These are phyloP conservation scores for Halcyon senegalensis DNA, from an alignment of 2,113 vertebrate genomes.

Conservation along the genomic window DNA sequence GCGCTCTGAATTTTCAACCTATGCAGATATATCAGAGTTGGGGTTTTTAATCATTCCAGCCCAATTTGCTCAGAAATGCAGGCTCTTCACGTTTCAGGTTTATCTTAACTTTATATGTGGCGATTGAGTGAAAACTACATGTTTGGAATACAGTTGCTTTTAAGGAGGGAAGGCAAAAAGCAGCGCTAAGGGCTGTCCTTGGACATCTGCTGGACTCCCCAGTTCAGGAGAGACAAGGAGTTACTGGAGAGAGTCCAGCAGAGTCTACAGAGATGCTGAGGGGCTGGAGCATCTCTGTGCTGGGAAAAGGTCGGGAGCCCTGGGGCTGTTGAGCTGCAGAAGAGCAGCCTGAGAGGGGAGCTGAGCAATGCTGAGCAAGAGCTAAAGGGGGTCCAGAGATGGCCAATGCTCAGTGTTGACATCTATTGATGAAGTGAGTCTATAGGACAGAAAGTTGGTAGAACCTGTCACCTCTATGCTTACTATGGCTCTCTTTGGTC, in stretches of 20 bases:
- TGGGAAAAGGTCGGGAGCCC: neutral
- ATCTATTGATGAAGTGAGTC: neutral
- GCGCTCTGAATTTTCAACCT: neutral
- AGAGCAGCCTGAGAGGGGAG: neutral
- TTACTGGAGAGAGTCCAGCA: neutral
- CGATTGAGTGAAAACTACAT: neutral
- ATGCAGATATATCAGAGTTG: neutral
- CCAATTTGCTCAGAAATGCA: conserved; percentile 3
- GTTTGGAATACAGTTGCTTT: neutral
- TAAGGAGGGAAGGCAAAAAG: neutral
- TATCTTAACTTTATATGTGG: neutral
- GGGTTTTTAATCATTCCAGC: conserved; percentile 8
- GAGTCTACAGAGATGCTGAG: neutral
- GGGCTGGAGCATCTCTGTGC: neutral
- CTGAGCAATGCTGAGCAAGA: neutral
- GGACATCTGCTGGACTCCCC: neutral
- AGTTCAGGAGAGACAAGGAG: neutral
- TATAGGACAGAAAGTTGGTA: neutral
- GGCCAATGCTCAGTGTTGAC: neutral
- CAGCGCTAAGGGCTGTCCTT: rapidly evolving
- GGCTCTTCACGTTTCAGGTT: conserved; percentile 24
- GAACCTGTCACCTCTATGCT: neutral
- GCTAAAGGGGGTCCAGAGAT: neutral
- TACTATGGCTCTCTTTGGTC: neutral
- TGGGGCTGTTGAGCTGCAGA: neutral